phyloP scores from a whole-genome alignment of 2,797 vertebrate genomes.

The Notamacropus eugenii region DNA sequence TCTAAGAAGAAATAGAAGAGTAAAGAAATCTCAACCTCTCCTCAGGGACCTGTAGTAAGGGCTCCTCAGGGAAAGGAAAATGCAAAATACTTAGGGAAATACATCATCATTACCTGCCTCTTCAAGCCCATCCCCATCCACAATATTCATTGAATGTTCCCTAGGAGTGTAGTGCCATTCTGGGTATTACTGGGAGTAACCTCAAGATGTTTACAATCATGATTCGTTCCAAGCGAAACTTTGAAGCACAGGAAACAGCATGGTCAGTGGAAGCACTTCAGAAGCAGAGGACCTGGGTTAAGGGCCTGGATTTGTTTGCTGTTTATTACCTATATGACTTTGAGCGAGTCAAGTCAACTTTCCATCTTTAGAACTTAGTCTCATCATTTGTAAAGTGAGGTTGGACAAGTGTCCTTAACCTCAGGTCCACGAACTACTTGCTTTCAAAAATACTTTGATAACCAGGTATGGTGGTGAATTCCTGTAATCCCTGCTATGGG shows the following conservation, averaged over 20 bases:
- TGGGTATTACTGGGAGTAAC: not conserved
- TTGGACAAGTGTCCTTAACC: not conserved
- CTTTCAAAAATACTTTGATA: not conserved
- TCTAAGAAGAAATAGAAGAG: slow-evolving; percentile 38
- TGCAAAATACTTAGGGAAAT: slow-evolving; percentile 8
- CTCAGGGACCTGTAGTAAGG: not conserved
- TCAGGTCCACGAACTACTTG: not conserved
- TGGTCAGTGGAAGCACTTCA: not conserved
- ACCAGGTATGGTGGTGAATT: not conserved
- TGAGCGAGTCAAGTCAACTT: not conserved
- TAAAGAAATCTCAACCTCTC: not conserved
- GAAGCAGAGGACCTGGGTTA: not conserved
- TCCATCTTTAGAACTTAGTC: not conserved
- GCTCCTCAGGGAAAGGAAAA: slow-evolving; percentile 1
- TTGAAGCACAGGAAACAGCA: not conserved
- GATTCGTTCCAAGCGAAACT: not conserved
- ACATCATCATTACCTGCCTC: not conserved
- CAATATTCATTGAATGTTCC: not conserved
- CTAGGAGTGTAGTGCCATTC: not conserved
- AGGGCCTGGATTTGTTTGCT: not conserved
- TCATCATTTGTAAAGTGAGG: not conserved
- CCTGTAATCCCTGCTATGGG: not conserved
- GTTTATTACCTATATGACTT: not conserved
- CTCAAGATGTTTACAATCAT: not conserved
- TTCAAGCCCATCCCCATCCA: not conserved